Evolutionary conservation across 2,888 invertebrate species (phyloP).

Genomic region (Apeira syringaria): DNA sequence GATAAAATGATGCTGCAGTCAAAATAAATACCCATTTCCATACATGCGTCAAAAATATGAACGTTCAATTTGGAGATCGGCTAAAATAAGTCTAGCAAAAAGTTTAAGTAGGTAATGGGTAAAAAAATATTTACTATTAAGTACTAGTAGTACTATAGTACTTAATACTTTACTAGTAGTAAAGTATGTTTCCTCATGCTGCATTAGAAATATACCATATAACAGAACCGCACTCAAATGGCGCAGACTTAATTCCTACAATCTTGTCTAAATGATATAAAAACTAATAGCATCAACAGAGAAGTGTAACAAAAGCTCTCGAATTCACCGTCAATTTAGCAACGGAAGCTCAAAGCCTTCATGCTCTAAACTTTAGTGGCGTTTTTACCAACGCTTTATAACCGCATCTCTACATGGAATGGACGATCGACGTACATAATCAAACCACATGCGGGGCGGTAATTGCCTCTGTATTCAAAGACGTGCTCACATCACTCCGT

Average conservation of each 20-base stretch:
- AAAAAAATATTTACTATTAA: too few relatives aligned
- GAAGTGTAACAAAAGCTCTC: slow-evolving; percentile 66
- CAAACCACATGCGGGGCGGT: slow-evolving; percentile 82
- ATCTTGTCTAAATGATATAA: slow-evolving; percentile 34
- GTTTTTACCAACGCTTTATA: slow-evolving; percentile 71
- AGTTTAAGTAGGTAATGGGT: too few relatives aligned
- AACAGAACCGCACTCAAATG: slow-evolving; percentile 42
- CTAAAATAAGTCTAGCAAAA: too few relatives aligned
- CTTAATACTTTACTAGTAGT: too few relatives aligned
- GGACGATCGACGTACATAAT: slow-evolving; percentile 73
- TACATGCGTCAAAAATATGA: too few relatives aligned
- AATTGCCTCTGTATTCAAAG: slow-evolving; percentile 83
- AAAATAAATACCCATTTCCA: too few relatives aligned
- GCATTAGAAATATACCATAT: too few relatives aligned
- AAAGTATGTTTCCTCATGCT: too few relatives aligned
- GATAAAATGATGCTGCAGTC: too few relatives aligned
- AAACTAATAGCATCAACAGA: slow-evolving; percentile 37
- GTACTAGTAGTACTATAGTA: too few relatives aligned
- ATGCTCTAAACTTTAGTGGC: slow-evolving; percentile 66
- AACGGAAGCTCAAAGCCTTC: slow-evolving; percentile 79
- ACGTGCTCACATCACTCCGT: slow-evolving; percentile 81
- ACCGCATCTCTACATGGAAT: slow-evolving; percentile 73
- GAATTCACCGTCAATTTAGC: slow-evolving; percentile 74
- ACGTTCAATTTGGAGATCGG: too few relatives aligned
- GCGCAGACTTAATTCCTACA: slow-evolving; percentile 36